Base-by-base conservation (phyloP, 2,113 vertebrate genomes). In the Salvator merianae region DNA sequence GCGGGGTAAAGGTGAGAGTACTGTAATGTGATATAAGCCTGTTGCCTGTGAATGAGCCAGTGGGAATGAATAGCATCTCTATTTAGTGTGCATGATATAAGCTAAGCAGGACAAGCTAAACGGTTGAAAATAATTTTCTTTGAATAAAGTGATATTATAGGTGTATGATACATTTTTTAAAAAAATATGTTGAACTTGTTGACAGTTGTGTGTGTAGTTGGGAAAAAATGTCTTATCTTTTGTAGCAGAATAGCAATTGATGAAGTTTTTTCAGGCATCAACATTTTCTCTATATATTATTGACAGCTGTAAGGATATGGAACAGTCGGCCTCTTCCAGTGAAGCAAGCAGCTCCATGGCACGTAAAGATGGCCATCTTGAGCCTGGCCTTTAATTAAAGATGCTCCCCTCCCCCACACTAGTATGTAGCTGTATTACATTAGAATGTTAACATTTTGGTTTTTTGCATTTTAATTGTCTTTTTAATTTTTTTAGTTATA, bases 91-190 rank as follows among this genome's bases (percentile, higher is more conserved):
- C 66, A 30, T 70, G 36, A 69, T 55, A 1, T 65, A 55, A 55
- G 30, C 16, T 69, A 53, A 3, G 71, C 74, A 53, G 72, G 9
- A 59, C 43, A 85, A 84, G 34, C 59, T 53, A 83, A 84, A 72
- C 14, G 3, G 4, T 65, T 18, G 30, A 65, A 53, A 70, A 70
- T 16, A 7, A 28, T 7, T 72, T 72, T 30, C 34, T 62, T 72
- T 82, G 30, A 82, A 62, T 82, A n/a, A 72, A 8, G 26, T 55
- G 13, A 81, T 26, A 70, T 28, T 36, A 47, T 36, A 55, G 4
- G 20, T 40, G 3, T 84, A 78, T 69, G 28, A 68, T 47, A 47
- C 10, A 47, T 47, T 47, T 47, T 47, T 47, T 47, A 47, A 47
- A 47, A 47, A 47, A 47, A 5, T 7, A 9, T 47, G 43, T 47